Evolutionary conservation across 2,797 vertebrate genomes (phyloP).

Genomic region (Capromys pilorides): DNA sequence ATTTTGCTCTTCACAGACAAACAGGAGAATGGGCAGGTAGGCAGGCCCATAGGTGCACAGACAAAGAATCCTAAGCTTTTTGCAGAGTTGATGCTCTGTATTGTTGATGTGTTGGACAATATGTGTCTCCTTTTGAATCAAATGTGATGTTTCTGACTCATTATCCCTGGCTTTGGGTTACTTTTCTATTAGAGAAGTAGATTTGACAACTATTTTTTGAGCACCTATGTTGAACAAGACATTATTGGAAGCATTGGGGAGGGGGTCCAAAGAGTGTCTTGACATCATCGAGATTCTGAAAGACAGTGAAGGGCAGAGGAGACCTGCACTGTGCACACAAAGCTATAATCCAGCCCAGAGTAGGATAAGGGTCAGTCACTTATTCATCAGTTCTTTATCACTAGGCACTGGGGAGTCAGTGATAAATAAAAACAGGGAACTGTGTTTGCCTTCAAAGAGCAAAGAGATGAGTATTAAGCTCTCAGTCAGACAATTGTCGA

Average conservation of each 20-base stretch:
- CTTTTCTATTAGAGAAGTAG: not conserved
- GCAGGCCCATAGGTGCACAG: not conserved
- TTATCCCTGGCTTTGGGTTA: not conserved
- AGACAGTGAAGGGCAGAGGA: not conserved
- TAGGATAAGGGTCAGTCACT: not conserved
- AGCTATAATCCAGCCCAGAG: not conserved
- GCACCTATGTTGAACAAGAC: not conserved
- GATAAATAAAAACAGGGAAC: not conserved
- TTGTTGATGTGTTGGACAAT: not conserved
- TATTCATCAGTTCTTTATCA: not conserved
- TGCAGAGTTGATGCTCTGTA: not conserved
- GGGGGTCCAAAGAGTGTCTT: not conserved
- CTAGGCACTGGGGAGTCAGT: not conserved
- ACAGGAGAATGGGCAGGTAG: not conserved
- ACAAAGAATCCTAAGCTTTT: not conserved
- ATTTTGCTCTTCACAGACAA: not conserved
- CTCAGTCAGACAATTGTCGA: not conserved
- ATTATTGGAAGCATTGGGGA: not conserved
- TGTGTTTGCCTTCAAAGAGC: not conserved
- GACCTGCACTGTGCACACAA: fast-evolving
- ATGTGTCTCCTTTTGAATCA: not conserved
- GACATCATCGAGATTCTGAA: not conserved
- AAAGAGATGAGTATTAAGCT: not conserved
- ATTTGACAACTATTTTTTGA: not conserved
- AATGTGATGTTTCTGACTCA: not conserved